These are phyloP conservation scores for Eulemur rufifrons DNA, from an alignment of 2,113 vertebrate genomes.

Conservation along the genomic window DNA sequence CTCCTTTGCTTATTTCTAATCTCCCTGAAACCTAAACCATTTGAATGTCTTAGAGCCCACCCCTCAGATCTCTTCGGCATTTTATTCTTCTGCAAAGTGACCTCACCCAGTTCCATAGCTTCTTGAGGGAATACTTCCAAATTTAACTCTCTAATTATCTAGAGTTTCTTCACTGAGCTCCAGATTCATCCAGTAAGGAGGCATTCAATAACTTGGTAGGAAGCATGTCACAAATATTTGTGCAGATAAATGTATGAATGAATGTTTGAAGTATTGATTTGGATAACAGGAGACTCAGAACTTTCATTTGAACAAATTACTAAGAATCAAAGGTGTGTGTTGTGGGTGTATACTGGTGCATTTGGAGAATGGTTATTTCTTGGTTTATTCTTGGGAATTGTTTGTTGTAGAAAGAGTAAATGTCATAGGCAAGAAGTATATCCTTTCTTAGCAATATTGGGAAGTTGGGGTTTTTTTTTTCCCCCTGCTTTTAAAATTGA, in stretches of 20 bases:
- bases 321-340: slow-evolving; percentile 39
- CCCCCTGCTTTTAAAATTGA: not conserved
- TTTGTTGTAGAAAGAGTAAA: slow-evolving; percentile 46
- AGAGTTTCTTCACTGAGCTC: not conserved
- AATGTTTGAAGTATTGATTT: not conserved
- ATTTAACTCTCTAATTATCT: not conserved
- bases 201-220: not conserved
- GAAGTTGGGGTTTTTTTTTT: too few species aligned
- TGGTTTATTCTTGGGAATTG: slow-evolving; percentile 21
- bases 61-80: not conserved
- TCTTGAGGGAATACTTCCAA: not conserved
- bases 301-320: slow-evolving; percentile 49
- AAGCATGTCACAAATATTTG: not conserved
- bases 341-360: slow-evolving; percentile 1
- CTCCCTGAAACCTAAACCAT: not conserved
- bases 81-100: not conserved
- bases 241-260: not conserved
- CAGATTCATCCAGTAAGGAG: not conserved
- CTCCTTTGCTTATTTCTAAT: not conserved
- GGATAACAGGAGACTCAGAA: not conserved
- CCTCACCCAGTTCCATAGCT: not conserved
- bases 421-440: slow-evolving; percentile 43
- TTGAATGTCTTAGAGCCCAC: not conserved
- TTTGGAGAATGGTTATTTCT: slow-evolving; percentile 33
- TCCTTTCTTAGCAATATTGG: not conserved